These are phyloP conservation scores for Acyrthosiphon pisum DNA, from an alignment of 1,140 invertebrate species.

Conservation along the genomic window DNA sequence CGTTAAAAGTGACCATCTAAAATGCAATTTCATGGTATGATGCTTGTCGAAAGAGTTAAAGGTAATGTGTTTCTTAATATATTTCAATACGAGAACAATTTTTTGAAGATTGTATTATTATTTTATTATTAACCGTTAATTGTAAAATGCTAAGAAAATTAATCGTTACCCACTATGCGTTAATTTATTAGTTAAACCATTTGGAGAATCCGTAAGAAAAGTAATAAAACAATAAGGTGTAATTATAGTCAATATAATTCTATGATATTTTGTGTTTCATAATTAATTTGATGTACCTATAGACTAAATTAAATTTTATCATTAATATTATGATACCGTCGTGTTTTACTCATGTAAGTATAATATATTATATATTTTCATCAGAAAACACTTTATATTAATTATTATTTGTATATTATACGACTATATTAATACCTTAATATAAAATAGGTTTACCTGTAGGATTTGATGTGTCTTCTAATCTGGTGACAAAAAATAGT, in stretches of 20 bases:
- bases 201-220: not conserved
- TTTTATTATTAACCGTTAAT: not conserved
- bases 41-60: not conserved
- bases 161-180: not conserved
- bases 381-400: not conserved
- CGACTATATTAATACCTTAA: not conserved
- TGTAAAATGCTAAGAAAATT: not conserved
- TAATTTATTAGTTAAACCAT: not conserved
- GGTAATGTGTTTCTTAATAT: not conserved
- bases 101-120: not conserved
- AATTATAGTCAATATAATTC: not conserved
- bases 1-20: constrained; percentile 18
- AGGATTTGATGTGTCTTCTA: not conserved
- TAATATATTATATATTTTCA: not conserved
- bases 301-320: not conserved
- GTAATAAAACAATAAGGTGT: not conserved
- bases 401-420: not conserved
- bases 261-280: not conserved
- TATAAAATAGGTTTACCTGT: not conserved
- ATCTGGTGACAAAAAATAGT: not conserved
- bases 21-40: constrained; percentile 28
- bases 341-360: not conserved
- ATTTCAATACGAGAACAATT: not conserved
- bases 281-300: not conserved
- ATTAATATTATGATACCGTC: not conserved